Conservation (phyloP, 2,797 vertebrate genomes). For the Podargus strigoides region DNA sequence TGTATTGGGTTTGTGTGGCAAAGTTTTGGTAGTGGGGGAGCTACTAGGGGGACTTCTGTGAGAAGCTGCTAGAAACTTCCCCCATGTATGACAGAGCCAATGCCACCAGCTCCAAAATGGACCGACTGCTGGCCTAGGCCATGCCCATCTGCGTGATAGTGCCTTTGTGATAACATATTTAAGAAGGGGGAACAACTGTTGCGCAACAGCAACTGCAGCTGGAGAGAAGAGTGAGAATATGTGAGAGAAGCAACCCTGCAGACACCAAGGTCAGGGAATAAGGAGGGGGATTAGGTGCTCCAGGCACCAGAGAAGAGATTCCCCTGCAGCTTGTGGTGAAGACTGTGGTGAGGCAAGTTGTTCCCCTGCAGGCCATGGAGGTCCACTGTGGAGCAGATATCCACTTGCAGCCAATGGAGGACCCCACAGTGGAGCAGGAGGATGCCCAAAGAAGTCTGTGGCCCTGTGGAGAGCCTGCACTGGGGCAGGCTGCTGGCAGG, state of each 20-base stretch:
- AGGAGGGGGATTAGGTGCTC: too few species aligned
- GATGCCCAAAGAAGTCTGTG: too few species aligned
- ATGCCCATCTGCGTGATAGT: too few species aligned
- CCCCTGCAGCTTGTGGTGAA: neutral
- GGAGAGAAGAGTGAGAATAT: neutral
- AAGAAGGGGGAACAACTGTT: neutral
- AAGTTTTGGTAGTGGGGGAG: neutral
- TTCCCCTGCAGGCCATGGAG: too few species aligned
- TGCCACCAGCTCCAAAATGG: neutral
- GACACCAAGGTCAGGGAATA: neutral
- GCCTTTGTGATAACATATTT: neutral
- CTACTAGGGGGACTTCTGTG: neutral
- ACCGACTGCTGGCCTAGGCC: neutral
- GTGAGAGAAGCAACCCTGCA: neutral
- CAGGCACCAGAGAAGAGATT: too few species aligned
- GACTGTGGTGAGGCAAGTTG: neutral
- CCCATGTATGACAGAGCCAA: neutral
- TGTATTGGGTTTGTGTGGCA: neutral
- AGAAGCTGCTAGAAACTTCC: neutral
- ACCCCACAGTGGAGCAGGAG: too few species aligned
- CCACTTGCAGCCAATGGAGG: too few species aligned
- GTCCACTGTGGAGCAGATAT: too few species aligned
- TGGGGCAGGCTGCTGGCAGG: neutral
- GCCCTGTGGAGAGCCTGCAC: neutral
- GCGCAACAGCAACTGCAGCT: neutral